These are phyloP conservation scores for Pristionchus japonicus DNA, from an alignment of 2,888 invertebrate genomes.

Conservation along the genomic window DNA sequence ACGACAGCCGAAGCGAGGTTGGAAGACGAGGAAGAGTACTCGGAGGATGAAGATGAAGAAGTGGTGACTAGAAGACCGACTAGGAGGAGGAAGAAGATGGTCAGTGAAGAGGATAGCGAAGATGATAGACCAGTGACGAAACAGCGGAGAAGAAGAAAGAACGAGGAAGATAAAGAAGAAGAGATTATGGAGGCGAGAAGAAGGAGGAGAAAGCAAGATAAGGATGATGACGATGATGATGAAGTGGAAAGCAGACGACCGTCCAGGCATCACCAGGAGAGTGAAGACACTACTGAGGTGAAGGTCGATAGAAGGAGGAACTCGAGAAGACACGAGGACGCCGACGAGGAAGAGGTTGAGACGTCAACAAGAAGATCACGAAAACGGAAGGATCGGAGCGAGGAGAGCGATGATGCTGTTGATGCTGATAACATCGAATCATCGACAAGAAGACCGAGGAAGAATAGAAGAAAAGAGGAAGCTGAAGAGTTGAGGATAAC, in stretches of 20 bases:
- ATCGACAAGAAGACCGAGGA: background rate
- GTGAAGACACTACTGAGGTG: no score
- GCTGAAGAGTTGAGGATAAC: background rate
- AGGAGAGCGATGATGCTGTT: background rate
- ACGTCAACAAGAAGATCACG: no score
- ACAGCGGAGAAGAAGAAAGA: background rate
- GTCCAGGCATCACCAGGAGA: background rate
- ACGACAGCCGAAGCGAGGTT: background rate
- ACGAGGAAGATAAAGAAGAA: background rate
- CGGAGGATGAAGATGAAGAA: background rate
- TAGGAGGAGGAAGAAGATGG: background rate
- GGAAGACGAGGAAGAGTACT: background rate
- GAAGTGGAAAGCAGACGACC: background rate
- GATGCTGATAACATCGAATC: background rate
- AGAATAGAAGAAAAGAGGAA: background rate
- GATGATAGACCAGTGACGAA: no score
- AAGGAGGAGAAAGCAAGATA: background rate
- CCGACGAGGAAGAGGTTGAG: background rate
- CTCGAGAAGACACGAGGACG: no score
- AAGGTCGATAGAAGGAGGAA: background rate
- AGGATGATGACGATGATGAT: background rate
- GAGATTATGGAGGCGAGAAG: background rate
- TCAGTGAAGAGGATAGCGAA: background rate
- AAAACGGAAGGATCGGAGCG: background rate
- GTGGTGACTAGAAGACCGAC: background rate